phyloP scores from a whole-genome alignment of 1,140 invertebrate species.

The Sycophila sp. region DNA sequence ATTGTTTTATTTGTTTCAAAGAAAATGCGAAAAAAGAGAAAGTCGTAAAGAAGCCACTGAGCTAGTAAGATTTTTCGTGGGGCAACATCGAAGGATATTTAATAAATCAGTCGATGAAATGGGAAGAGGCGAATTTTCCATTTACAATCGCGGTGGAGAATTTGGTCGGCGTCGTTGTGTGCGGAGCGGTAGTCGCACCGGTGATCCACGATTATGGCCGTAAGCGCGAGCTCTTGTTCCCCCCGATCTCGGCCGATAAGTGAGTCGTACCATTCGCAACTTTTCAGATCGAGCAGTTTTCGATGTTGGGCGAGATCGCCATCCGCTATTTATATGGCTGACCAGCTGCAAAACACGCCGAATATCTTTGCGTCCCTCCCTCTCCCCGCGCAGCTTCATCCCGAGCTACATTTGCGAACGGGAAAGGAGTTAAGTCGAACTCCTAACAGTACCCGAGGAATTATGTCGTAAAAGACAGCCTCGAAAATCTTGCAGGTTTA shows the following conservation, averaged over 20 bases:
- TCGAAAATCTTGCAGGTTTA: constrained; percentile 4
- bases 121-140: too few relatives aligned
- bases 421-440: constrained; percentile 9
- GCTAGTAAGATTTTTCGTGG: too few relatives aligned
- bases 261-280: constrained; percentile 37
- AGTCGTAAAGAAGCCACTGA: too few relatives aligned
- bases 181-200: constrained; percentile 52
- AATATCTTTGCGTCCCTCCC: constrained; percentile 45
- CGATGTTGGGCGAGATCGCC: constrained; percentile 46
- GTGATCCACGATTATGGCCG: constrained; percentile 59
- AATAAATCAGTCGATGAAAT: too few relatives aligned
- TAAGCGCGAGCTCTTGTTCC: constrained; percentile 46
- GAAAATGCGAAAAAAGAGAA: too few relatives aligned
- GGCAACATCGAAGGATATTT: too few relatives aligned
- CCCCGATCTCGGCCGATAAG: constrained; percentile 50
- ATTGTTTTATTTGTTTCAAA: too few relatives aligned
- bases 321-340: constrained; percentile 36
- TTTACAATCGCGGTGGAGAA: too few relatives aligned
- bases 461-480: constrained; percentile 20
- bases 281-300: constrained; percentile 51
- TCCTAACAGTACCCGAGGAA: constrained; percentile 27
- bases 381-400: constrained; percentile 35
- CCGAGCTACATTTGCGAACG: background rate
- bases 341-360: constrained; percentile 40
- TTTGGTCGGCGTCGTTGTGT: constrained; percentile 41